Evolutionary conservation across 2,797 vertebrate species (phyloP), one percentile per base, ranked within the genome.

Genomic region (Paguma larvata): DNA sequence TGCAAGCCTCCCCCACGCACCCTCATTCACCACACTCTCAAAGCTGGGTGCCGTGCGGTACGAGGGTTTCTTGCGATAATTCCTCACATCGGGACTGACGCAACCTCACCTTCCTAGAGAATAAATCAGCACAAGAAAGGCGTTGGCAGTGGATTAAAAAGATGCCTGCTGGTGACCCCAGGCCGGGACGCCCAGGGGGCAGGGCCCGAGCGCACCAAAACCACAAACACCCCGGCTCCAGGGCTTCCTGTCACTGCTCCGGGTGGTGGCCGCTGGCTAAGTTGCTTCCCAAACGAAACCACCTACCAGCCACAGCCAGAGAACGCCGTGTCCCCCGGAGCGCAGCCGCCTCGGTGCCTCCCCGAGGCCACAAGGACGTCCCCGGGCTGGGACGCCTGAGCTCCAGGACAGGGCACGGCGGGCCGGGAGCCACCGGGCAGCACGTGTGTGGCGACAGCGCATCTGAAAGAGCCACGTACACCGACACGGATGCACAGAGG

Each of bases 221-320:
- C 68, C 89, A 19, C 53, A 0, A 1, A 4, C 0, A 0, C 9
- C 41, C 38, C 0, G 0, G 56, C 1, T 12, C 15, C 30, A 5
- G 2, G 5, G 1, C 78, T 21, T 41, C 15, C 3, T 0, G 23
- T 12, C 9, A 4, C 30, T 0, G 8, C 1, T 2, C 1, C 0
- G 2, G 0, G 2, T 1, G 4, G 62, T 1, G 0, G 13, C 2
- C 1, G 0, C 0, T 1, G 3, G 67, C 5, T 6, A 27, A 0
- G 63, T 0, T 6, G 4, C 79, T 77, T 21, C 77, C 18, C 46
- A 4, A 21, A 12, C 38, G 5, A 4, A 3, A 12, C 19, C 0
- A 34, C 56, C 11, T 23, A 6, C 41, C 0, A 32, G 75, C 25
- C n/a, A 6, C 11, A 1, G 27, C 63, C 3, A 1, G 62, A 41